A percentile compares a stretch with the other conserved stretches of the same genome.
Evolutionary conservation across 1,140 invertebrate species (phyloP).

Genomic region (Scylla paramamosain): DNA sequence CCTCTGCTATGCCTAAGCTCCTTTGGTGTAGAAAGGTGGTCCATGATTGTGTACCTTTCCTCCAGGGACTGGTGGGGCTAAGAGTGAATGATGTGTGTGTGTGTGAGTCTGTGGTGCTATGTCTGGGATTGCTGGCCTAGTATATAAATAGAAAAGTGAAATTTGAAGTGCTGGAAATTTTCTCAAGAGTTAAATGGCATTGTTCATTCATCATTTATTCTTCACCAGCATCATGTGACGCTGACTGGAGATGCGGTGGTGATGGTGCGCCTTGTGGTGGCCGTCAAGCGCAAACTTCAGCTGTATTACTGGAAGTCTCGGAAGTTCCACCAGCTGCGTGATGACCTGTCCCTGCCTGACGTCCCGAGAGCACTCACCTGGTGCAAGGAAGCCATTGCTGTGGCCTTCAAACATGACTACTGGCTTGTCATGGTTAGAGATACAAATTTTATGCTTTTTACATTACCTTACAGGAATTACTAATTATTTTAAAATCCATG

Average conservation of each 20-base stretch:
- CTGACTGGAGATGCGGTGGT: constrained; percentile 87
- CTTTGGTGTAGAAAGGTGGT: too few relatives aligned
- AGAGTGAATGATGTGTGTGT: background rate
- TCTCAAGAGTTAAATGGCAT: too few relatives aligned
- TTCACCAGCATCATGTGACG: constrained; percentile 82
- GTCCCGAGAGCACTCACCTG: constrained; percentile 92
- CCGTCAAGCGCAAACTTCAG: constrained; percentile 92
- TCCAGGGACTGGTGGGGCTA: too few relatives aligned
- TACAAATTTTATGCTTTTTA: background rate
- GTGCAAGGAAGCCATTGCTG: constrained; percentile 87
- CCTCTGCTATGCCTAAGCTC: background rate
- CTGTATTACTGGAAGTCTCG: constrained; percentile 94
- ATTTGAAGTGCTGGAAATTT: too few relatives aligned
- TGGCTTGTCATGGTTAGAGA: constrained; percentile 72
- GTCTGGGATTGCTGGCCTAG: too few relatives aligned
- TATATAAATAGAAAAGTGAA: too few relatives aligned
- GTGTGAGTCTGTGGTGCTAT: background rate
- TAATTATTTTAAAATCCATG: too few relatives aligned
- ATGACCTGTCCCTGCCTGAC: constrained; percentile 90
- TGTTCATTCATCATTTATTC: background rate
- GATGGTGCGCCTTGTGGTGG: constrained; percentile 91
- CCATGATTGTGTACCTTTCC: too few relatives aligned
- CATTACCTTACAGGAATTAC: background rate
- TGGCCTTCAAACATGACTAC: constrained; percentile 75
- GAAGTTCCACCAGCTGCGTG: constrained; percentile 87